Percentiles rank a stretch among this genome's conserved stretches.
These are phyloP conservation scores for Sesamia nonagrioides DNA, from an alignment of 1,140 invertebrate genomes.

Conservation along the genomic window DNA sequence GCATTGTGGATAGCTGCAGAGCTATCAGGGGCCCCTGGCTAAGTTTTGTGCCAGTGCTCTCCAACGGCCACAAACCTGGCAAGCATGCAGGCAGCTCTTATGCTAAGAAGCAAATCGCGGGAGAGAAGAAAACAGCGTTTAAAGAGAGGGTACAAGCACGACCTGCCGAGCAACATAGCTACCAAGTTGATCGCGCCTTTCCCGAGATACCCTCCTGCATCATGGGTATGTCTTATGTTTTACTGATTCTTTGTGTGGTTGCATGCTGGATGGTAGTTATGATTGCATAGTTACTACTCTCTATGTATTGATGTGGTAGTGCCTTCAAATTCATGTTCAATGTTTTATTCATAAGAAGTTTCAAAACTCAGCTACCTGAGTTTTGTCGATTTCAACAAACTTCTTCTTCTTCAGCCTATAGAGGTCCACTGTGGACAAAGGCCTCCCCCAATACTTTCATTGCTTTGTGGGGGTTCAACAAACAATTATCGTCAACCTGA, in stretches of 20 bases:
- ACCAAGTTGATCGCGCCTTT: constrained; percentile 94
- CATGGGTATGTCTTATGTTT: constrained; percentile 89
- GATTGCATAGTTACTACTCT: background rate
- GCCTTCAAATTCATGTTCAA: background rate
- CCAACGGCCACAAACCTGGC: constrained; percentile 87
- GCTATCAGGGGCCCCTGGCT: constrained; percentile 48
- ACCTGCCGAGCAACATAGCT: constrained; percentile 94
- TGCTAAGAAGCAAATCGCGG: constrained; percentile 95
- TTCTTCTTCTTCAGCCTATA: no score
- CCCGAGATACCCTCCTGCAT: constrained; percentile 93
- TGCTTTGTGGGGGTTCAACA: no score
- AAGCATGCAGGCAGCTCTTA: constrained; percentile 96
- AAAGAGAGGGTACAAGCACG: constrained; percentile 91
- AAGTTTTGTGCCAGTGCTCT: constrained; percentile 59
- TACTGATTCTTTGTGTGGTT: constrained; percentile 44
- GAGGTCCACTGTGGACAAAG: no score
- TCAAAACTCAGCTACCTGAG: no score
- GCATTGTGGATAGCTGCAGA: constrained; percentile 14
- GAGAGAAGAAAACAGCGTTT: constrained; percentile 92
- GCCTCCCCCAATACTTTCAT: no score
- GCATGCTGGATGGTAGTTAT: constrained; percentile 45
- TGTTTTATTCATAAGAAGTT: no score
- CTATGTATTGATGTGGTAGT: background rate
- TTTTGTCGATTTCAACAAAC: background rate
- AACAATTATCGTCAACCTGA: background rate